Conservation (phyloP, 2,797 vertebrate species). For the Xiphophorus birchmanni region DNA sequence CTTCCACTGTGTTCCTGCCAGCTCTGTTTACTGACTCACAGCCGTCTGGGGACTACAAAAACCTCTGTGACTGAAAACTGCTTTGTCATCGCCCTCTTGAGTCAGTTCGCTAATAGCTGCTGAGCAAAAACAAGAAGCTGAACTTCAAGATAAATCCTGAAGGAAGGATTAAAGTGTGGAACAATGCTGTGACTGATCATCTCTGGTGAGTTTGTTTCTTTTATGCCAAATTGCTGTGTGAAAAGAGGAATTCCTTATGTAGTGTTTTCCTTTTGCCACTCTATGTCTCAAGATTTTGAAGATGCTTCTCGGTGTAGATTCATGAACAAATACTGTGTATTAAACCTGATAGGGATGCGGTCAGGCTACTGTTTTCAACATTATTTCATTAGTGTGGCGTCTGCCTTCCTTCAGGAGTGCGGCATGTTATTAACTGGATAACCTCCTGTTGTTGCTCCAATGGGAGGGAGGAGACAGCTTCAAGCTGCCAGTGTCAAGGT, state of each 20-base stretch:
- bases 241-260: too few species aligned
- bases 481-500: slow-evolving; percentile 52
- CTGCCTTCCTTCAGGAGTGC: slow-evolving; percentile 47
- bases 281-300: background rate
- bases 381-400: slow-evolving; percentile 21
- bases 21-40: slow-evolving; percentile 6
- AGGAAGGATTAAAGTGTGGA: background rate
- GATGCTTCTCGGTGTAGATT: too few species aligned
- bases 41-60: background rate
- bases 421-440: slow-evolving; percentile 51
- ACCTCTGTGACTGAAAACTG: slow-evolving; percentile 11
- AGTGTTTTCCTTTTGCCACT: background rate
- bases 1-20: slow-evolving; percentile 5
- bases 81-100: slow-evolving; percentile 25
- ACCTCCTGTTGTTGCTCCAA: slow-evolving; percentile 54
- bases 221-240: background rate
- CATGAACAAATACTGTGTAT: background rate
- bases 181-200: slow-evolving; percentile 70
- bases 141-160: background rate
- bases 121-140: slow-evolving; percentile 2
- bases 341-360: slow-evolving; percentile 46
- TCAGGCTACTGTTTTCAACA: slow-evolving; percentile 41
- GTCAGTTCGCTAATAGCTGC: background rate
- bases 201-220: slow-evolving; percentile 59
- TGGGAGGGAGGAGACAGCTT: slow-evolving; percentile 20